Evolutionary conservation across 2,113 vertebrate species (phyloP), one percentile per base, ranked within the genome.

Genomic region (Zapus hudsonius): DNA sequence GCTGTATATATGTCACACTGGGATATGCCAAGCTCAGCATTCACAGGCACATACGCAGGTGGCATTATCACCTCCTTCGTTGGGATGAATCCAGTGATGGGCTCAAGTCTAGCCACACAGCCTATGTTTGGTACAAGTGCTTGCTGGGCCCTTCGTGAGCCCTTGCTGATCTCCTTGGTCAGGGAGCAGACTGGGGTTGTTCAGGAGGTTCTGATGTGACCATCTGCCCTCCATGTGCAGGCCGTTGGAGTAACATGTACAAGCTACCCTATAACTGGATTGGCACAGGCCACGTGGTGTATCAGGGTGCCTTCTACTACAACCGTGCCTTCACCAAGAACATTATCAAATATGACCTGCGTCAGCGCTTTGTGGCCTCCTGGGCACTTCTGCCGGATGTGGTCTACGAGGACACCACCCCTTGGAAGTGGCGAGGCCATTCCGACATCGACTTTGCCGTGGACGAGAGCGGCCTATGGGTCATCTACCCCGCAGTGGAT

Each of bases 231-330:
- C 20, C 1, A 0, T 63, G 47, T 1, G 0, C 93, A 99, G 99
- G 99, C 27, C 99, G 99, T 61, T 99, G 99, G 99, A 99, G 99
- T 96, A 99, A 99, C 96, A 98, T 99, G 91, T 99, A 99, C 97
- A 99, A 99, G 95, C 98, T 99, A 80, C 99, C 99, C 3, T 99
- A 99, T 97, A 99, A 99, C 98, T 99, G 99, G 99, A 99, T 99
- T 0, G 99, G 99, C 94, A 99, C 99, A 0, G 99, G 99, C 47
- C 99, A 99, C 0, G 99, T 99, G 96, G 99, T 99, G 38, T 99
- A 99, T 97, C 98, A 97, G 4, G 99, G 99, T 0, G 98, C 99
- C 72, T 99, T 99, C 97, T 99, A 99, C 98, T 99, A 99, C 98
- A 99, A 99, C 98, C 98, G 99, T 0, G 99, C 99, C 96, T 99